phyloP scores from a whole-genome alignment of 2,113 vertebrate species.

The Collichthys lucidus region DNA sequence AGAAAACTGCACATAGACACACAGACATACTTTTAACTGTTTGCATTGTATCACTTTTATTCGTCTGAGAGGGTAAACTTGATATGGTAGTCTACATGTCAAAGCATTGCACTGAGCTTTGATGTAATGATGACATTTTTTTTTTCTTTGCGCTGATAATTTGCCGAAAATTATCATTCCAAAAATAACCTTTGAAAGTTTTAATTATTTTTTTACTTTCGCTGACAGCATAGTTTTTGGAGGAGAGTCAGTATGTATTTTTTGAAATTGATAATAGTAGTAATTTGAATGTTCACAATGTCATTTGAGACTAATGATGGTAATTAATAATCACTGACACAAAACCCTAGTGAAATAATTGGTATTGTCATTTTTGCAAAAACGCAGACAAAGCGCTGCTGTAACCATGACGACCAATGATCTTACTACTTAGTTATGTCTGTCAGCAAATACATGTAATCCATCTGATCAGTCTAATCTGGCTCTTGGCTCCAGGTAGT shows the following conservation, averaged over 20 bases:
- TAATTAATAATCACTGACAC: neutral
- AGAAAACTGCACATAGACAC: neutral
- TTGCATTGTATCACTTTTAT: neutral
- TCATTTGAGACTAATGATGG: neutral
- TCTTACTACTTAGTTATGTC: neutral
- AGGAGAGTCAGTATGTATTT: too few species aligned
- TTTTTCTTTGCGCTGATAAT: slow-evolving; percentile 19
- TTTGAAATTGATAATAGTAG: neutral
- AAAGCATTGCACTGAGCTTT: slow-evolving; percentile 8
- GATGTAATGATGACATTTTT: slow-evolving; percentile 1
- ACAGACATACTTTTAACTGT: neutral
- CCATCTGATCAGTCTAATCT: neutral
- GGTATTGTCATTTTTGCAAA: neutral
- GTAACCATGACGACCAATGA: neutral
- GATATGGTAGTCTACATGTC: neutral
- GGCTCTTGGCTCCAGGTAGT: slow-evolving; percentile 10
- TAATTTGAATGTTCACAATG: neutral
- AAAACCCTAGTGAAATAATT: too few species aligned
- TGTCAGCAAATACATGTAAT: neutral
- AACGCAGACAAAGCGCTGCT: neutral
- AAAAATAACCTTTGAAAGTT: slow-evolving; percentile 34
- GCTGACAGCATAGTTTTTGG: neutral
- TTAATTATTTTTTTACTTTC: neutral
- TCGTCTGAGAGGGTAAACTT: neutral
- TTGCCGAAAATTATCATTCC: slow-evolving; percentile 13